These are phyloP conservation scores for Eunapius fragilis DNA, from an alignment of 37 sponge, comb jelly and placozoan species.

Conservation along the genomic window DNA sequence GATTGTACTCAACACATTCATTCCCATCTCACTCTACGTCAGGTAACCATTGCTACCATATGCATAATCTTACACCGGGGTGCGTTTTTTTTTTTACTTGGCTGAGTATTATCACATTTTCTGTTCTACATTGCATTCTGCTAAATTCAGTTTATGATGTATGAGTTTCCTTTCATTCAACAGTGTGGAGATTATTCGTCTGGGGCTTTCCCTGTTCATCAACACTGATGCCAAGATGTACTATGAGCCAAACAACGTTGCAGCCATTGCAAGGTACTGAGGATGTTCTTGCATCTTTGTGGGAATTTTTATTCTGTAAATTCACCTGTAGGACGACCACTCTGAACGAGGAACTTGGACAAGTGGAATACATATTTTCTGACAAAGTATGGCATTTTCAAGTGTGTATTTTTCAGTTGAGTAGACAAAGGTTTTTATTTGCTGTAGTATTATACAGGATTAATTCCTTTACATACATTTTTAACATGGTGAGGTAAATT, in stretches of 20 bases:
- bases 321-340: slow-evolving; percentile 70
- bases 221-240: slow-evolving; percentile 96
- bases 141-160: too few species aligned
- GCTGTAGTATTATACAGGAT: too few species aligned
- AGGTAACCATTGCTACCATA: slow-evolving; percentile 65
- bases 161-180: not conserved
- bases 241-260: slow-evolving; percentile 75
- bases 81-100: too few species aligned
- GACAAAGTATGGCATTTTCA: slow-evolving; percentile 71
- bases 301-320: not conserved
- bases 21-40: slow-evolving; percentile 99
- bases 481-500: too few species aligned
- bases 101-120: too few species aligned
- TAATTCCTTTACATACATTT: too few species aligned
- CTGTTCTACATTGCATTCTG: too few species aligned
- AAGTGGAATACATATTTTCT: slow-evolving; percentile 96
- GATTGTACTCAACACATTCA: slow-evolving; percentile 94
- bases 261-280: slow-evolving; percentile 68
- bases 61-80: too few species aligned
- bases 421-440: too few species aligned
- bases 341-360: slow-evolving; percentile 95
- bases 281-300: not conserved
- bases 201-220: slow-evolving; percentile 91
- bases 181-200: slow-evolving; percentile 95
- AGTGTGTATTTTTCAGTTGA: not conserved